phyloP scores from a whole-genome alignment of 1,140 invertebrate genomes.

The Heliconius hewitsoni region DNA sequence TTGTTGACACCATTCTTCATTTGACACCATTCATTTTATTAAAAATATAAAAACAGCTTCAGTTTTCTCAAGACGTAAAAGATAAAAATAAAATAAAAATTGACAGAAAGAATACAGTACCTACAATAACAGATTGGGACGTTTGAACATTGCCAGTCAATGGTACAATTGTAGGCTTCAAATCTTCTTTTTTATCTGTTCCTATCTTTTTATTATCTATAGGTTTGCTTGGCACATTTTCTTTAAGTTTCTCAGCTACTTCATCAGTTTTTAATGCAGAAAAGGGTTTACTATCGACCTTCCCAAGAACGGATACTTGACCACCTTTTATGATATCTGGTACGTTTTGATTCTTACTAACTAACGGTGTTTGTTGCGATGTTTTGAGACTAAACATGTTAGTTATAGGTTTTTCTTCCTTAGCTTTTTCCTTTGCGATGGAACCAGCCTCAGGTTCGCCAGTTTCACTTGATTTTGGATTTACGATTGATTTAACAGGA shows the following conservation, averaged over 20 bases:
- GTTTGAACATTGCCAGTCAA: slow-evolving; percentile 34
- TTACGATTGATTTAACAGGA: slow-evolving; percentile 1
- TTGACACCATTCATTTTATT: background rate
- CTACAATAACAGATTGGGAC: slow-evolving; percentile 41
- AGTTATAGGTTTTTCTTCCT: slow-evolving; percentile 49
- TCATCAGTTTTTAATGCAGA: slow-evolving; percentile 39
- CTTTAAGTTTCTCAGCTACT: slow-evolving; percentile 51
- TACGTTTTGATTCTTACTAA: slow-evolving; percentile 45
- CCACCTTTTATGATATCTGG: slow-evolving; percentile 57
- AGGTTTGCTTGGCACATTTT: slow-evolving; percentile 50
- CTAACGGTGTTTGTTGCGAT: slow-evolving; percentile 28
- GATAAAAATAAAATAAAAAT: slow-evolving; percentile 3
- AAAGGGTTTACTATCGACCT: slow-evolving; percentile 43
- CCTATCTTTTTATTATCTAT: slow-evolving; percentile 34
- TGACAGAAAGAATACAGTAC: slow-evolving; percentile 21
- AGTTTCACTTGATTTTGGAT: slow-evolving; percentile 55
- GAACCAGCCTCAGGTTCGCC: slow-evolving; percentile 52
- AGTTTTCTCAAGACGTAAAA: background rate
- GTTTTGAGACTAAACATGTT: slow-evolving; percentile 52
- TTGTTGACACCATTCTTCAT: background rate
- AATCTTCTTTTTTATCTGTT: slow-evolving; percentile 50
- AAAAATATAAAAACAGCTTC: background rate
- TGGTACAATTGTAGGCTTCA: slow-evolving; percentile 42
- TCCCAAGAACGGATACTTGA: slow-evolving; percentile 42
- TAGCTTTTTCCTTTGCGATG: slow-evolving; percentile 40